A percentile compares a stretch with the other conserved stretches of the same genome.
phyloP scores from a whole-genome alignment of 1,140 invertebrate genomes.

The Leptonema lineaticorne region DNA sequence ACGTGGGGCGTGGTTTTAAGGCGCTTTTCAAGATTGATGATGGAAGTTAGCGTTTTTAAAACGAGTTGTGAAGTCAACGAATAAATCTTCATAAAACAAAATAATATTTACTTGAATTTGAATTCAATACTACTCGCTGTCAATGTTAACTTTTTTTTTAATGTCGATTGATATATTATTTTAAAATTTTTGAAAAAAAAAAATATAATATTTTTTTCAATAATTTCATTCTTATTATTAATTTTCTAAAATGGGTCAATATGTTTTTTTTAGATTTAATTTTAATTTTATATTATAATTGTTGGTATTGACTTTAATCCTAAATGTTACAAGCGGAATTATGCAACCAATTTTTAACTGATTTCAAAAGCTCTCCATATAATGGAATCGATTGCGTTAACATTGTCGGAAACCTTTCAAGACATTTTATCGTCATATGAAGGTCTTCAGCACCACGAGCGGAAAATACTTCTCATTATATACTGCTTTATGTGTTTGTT shows the following conservation, averaged over 20 bases:
- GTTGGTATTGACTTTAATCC: too few species aligned
- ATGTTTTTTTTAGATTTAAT: too few species aligned
- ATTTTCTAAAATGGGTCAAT: too few species aligned
- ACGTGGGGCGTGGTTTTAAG: not conserved
- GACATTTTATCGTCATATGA: not conserved
- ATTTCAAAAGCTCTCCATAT: not conserved
- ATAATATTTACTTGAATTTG: constrained; percentile 29
- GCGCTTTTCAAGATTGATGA: not conserved
- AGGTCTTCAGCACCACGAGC: not conserved
- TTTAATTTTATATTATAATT: too few species aligned
- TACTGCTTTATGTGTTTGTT: too few species aligned
- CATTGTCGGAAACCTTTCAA: not conserved
- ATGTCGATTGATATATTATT: constrained; percentile 10
- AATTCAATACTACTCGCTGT: not conserved
- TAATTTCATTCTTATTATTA: too few species aligned
- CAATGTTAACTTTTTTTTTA: not conserved
- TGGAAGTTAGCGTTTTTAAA: not conserved
- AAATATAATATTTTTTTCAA: too few species aligned
- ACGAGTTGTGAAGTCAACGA: constrained; percentile 12
- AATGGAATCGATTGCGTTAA: not conserved
- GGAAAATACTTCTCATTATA: too few species aligned
- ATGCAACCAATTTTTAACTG: not conserved
- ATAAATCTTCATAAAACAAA: constrained; percentile 32
- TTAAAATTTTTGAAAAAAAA: too few species aligned
- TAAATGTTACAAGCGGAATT: too few species aligned